A percentile compares a stretch with the other conserved stretches of the same genome.
Evolutionary conservation across 2,888 invertebrate species (phyloP).

Genomic region (Scaptomyza parva): DNA sequence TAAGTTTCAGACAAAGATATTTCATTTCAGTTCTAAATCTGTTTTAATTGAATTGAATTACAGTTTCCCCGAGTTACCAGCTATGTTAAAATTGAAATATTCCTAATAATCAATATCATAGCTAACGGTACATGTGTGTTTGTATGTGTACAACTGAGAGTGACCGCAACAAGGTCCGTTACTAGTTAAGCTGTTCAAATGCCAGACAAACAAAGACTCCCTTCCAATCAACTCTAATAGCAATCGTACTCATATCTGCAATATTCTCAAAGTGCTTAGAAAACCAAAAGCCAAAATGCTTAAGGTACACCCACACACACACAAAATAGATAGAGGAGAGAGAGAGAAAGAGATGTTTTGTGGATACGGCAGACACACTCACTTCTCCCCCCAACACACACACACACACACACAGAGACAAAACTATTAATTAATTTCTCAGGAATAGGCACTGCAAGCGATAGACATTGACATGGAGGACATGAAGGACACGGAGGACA

Average conservation of each 20-base stretch:
- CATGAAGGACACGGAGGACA: conserved; percentile 12
- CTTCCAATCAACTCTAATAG: conserved; percentile 73
- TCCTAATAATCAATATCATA: conserved; percentile 11
- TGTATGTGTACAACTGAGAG: conserved; percentile 2
- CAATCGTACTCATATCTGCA: conserved; percentile 45
- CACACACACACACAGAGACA: conserved; percentile 18
- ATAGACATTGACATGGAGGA: conserved; percentile 42
- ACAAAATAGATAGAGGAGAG: conserved; percentile 3
- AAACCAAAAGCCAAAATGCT: conserved; percentile 73
- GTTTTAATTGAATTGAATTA: not conserved
- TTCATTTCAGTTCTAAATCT: not conserved
- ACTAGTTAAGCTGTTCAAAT: conserved; percentile 40
- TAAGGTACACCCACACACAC: conserved; percentile 21
- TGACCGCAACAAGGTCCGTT: conserved; percentile 59
- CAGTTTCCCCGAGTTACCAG: not conserved
- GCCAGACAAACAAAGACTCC: conserved; percentile 64
- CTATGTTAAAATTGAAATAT: conserved; percentile 11
- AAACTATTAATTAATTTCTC: conserved; percentile 74
- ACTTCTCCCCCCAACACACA: not conserved
- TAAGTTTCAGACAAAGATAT: not conserved
- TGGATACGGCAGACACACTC: conserved; percentile 4
- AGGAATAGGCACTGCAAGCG: conserved; percentile 59
- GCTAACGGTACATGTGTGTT: not conserved
- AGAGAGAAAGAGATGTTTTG: conserved; percentile 1
- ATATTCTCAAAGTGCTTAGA: conserved; percentile 62